phyloP scores from a whole-genome alignment of 2,113 vertebrate genomes.

The Synchiropus splendidus region DNA sequence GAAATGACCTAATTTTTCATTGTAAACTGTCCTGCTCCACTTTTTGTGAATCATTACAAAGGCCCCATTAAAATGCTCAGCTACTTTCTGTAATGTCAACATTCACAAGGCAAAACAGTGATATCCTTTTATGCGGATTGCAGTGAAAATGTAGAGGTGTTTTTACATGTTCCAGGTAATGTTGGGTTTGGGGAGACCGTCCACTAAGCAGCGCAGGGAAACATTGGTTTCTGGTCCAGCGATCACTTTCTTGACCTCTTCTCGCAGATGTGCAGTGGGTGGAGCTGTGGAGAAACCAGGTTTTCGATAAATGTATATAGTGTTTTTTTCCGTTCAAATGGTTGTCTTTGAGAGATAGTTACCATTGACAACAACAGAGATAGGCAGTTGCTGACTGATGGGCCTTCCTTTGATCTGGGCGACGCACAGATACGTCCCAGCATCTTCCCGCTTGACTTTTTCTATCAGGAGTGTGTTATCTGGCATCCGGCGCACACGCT shows the following conservation, averaged over 20 bases:
- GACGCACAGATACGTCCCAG: constrained; percentile 53
- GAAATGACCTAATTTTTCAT: not conserved
- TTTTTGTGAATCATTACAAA: not conserved
- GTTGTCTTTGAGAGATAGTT: constrained; percentile 6
- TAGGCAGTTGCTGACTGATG: not conserved
- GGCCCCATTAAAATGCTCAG: too few relatives aligned
- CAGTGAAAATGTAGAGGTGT: too few relatives aligned
- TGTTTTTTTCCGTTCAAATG: not conserved
- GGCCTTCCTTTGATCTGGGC: constrained; percentile 47
- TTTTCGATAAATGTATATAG: not conserved
- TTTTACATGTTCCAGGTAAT: constrained; percentile 64
- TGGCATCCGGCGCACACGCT: not conserved
- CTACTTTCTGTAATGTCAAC: too few relatives aligned
- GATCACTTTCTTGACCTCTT: constrained; percentile 36
- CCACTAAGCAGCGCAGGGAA: constrained; percentile 56
- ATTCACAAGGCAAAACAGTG: too few relatives aligned
- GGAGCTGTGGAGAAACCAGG: constrained; percentile 35
- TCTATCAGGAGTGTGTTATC: constrained; percentile 45
- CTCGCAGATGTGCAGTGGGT: constrained; percentile 35
- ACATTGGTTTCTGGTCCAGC: constrained; percentile 54
- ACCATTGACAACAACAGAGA: constrained; percentile 66
- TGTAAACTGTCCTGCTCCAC: not conserved
- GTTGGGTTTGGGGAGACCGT: constrained; percentile 50
- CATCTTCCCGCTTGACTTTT: constrained; percentile 42
- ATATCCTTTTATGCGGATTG: too few relatives aligned